Conservation (phyloP, 2,888 invertebrate genomes). For the Mantis religiosa region DNA sequence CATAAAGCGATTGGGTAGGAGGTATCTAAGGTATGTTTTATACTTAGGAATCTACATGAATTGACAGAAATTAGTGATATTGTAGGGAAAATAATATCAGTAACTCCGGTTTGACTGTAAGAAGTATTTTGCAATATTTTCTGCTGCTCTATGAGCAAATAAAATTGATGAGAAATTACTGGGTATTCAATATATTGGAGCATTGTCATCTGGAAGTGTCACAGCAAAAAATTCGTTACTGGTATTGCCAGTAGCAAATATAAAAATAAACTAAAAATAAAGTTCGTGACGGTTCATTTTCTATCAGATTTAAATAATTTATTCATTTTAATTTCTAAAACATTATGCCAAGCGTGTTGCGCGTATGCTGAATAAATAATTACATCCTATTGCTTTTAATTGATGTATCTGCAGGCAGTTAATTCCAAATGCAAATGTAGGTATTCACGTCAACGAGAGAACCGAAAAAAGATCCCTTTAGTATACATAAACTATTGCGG, state of each 20-base stretch:
- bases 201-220: not conserved
- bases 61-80: too few species aligned
- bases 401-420: not conserved
- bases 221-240: not conserved
- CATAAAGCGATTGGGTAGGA: too few species aligned
- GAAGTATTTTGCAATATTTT: too few species aligned
- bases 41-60: too few species aligned
- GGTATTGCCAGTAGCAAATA: not conserved
- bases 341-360: not conserved
- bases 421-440: not conserved
- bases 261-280: not conserved
- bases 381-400: not conserved
- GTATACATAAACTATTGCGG: not conserved
- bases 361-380: not conserved
- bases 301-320: not conserved
- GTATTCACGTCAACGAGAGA: not conserved
- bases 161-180: not conserved
- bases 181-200: not conserved
- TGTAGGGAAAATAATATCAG: too few species aligned
- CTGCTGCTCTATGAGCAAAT: too few species aligned
- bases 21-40: too few species aligned
- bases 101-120: too few species aligned
- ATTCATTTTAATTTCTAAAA: not conserved
- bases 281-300: not conserved
- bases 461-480: not conserved